Evolutionary conservation across 2,797 vertebrate genomes (phyloP).

Genomic region (Neopelma chrysocephalum): DNA sequence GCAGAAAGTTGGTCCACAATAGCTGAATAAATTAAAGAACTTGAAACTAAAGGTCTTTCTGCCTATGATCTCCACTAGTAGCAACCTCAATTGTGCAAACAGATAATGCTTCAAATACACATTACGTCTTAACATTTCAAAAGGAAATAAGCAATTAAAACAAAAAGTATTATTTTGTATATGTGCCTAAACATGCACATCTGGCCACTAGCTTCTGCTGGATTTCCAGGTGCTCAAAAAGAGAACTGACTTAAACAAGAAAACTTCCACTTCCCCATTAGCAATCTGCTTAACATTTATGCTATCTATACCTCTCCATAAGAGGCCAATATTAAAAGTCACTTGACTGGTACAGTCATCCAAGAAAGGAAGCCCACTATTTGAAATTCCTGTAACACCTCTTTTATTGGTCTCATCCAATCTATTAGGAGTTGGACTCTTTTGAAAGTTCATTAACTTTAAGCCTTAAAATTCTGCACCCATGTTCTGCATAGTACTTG

Average conservation of each 20-base stretch:
- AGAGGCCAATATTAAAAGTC: neutral
- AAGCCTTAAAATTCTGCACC: neutral
- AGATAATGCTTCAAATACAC: neutral
- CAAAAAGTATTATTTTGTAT: neutral
- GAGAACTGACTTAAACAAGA: neutral
- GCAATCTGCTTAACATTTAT: neutral
- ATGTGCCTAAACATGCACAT: neutral
- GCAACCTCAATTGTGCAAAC: neutral
- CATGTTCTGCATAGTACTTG: neutral
- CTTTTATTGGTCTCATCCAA: neutral
- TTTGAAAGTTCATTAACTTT: neutral
- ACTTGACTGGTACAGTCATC: neutral
- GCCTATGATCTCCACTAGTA: neutral
- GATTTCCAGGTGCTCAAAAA: neutral
- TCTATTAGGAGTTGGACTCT: neutral
- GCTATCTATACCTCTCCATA: neutral
- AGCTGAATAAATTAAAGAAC: neutral
- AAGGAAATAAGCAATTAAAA: neutral
- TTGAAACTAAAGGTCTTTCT: neutral
- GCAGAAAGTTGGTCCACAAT: neutral
- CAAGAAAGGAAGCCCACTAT: neutral
- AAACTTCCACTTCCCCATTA: neutral
- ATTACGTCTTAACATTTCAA: neutral
- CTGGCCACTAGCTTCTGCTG: neutral
- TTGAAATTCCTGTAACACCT: neutral